Base-by-base conservation (phyloP, 2,797 vertebrate genomes). In the Moxostoma hubbsi region DNA sequence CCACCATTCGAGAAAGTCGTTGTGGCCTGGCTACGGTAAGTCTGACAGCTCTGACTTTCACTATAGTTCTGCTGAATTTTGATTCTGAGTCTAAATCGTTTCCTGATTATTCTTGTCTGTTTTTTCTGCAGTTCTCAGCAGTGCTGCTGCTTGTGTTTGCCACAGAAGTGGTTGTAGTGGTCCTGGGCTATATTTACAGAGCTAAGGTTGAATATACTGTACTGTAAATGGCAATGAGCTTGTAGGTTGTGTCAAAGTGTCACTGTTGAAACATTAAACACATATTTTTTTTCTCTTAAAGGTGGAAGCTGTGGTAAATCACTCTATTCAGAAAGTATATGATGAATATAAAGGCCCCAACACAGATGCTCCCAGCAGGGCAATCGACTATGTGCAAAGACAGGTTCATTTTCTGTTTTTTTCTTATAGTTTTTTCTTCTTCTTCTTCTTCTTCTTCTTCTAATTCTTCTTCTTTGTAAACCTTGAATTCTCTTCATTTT, bases 181-280 rank as follows among this genome's bases (percentile, higher is more conserved):
- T 98, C 86, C 94, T 99, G 68, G 97, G 97, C 83, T 98, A 98
- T 82, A 95, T 97, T 86, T 99, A 98, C 93, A 96, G 97, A 92
- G 96, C 97, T 83, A 99, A 98, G 96, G 97, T 98, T 94, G 90
- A 76, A 50, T 50, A 71, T 54, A 53, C 36, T 9, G 24, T 53
- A 51, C 43, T 72, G 54, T 47, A 49, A 72, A 58, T 45, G 2
- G 61, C 6, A 16, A 10, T 36, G 8, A 54, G 57, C 47, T n/a
- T 54, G 4, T n/a, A 43, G 7, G 11, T 24, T 5, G n/a, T 64
- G 11, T 46, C 4, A 24, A 59, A 43, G 13, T 61, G 13, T 16
- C 10, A 10, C 57, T 63, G 9, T 62, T 24, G 54, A 62, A 61
- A 15, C 12, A 46, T 12, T n/a, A 5, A 36, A 63, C 7, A 7